Conservation (phyloP, 2,113 vertebrate genomes). For the Hemicordylus capensis region DNA sequence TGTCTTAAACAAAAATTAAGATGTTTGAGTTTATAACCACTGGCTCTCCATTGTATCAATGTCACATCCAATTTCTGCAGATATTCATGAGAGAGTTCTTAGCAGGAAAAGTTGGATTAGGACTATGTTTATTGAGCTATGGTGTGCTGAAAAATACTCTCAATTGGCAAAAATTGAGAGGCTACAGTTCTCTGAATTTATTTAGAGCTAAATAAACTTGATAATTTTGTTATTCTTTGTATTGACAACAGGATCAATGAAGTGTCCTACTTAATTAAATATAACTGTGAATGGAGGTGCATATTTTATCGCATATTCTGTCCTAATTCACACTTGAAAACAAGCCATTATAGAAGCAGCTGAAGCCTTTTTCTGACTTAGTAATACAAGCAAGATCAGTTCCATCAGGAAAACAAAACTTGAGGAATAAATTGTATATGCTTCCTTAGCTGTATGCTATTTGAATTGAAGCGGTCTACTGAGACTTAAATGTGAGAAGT, state of each 20-base stretch:
- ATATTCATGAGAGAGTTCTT: not conserved
- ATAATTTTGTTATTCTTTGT: not conserved
- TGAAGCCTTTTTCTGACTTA: not conserved
- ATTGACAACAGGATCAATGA: slow-evolving; percentile 1
- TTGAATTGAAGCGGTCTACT: not conserved
- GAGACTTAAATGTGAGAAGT: not conserved
- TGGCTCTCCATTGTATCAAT: not conserved
- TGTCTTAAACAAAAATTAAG: not conserved
- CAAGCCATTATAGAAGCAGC: not conserved
- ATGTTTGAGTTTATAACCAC: not conserved
- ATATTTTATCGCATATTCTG: not conserved
- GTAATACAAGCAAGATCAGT: not conserved
- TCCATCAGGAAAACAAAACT: not conserved
- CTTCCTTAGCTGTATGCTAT: not conserved
- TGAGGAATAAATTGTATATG: not conserved
- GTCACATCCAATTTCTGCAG: not conserved
- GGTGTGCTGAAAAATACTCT: not conserved
- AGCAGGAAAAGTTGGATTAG: not conserved
- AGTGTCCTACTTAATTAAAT: not conserved
- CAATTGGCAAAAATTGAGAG: not conserved
- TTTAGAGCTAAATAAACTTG: not conserved
- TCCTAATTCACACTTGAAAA: not conserved
- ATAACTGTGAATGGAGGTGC: not conserved
- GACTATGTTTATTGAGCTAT: not conserved
- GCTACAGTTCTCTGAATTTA: not conserved